A percentile compares a stretch with the other conserved stretches of the same genome.
phyloP scores from a whole-genome alignment of 2,888 invertebrate species.

The Sthenelais limicola region DNA sequence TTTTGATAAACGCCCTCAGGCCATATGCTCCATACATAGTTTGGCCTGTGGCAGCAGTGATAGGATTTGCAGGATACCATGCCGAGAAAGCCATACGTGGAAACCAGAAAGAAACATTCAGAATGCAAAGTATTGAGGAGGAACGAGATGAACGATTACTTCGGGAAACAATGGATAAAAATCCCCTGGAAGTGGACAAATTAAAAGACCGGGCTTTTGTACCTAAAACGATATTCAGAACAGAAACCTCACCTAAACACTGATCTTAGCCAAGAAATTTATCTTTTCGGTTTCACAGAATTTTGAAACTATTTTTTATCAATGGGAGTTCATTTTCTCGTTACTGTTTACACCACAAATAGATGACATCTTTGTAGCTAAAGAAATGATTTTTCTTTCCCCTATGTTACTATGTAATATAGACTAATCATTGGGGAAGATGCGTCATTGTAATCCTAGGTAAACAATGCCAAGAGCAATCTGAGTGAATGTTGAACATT shows the following conservation, averaged over 20 bases:
- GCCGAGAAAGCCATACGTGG: slow-evolving; percentile 77
- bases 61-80: slow-evolving; percentile 91
- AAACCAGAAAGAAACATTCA: slow-evolving; percentile 73
- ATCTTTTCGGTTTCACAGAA: no score
- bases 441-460: no score
- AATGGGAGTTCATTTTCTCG: no score
- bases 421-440: no score
- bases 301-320: no score
- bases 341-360: no score
- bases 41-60: slow-evolving; percentile 84
- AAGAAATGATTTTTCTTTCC: no score
- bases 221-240: slow-evolving; percentile 59
- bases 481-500: no score
- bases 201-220: slow-evolving; percentile 78
- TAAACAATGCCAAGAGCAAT: no score
- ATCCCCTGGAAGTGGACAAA: slow-evolving; percentile 79
- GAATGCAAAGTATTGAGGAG: slow-evolving; percentile 79
- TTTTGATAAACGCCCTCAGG: slow-evolving; percentile 79
- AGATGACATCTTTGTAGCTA: no score
- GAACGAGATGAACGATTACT: slow-evolving; percentile 80
- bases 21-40: slow-evolving; percentile 86
- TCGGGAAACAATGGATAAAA: slow-evolving; percentile 73
- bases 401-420: no score
- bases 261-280: no score
- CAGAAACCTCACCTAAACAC: slow-evolving; percentile 20